Evolutionary conservation across 2,113 vertebrate species (phyloP), one percentile per base, ranked within the genome.

Genomic region (Cololabis saira): DNA sequence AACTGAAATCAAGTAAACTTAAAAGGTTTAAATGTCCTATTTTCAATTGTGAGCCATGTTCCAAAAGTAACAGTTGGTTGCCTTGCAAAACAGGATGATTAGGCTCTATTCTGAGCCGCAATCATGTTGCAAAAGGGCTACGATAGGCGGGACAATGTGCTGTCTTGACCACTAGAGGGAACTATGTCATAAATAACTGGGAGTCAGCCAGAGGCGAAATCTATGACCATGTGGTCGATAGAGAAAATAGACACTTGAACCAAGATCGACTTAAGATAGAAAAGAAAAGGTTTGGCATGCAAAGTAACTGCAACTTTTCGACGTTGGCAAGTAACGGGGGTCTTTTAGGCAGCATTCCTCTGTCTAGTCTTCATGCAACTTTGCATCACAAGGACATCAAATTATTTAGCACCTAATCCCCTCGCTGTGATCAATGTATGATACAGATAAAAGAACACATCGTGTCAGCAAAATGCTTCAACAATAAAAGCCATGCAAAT

Each of bases 401-500:
- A 74, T 63, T 19, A n/a, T 55, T 51, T 41, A 18, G 15, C 61
- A 58, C 12, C 15, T 17, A 30, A 33, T 53, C 65, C 66, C 61
- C 9, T 55, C 12, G 2, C 12, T 14, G 24, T 71, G 59, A 8
- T 41, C 24, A 43, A n/a, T 58, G 21, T 56, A 75, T 67, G 50
- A 47, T 51, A 40, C 66, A 56, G 61, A 84, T 48, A 33, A 81
- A 67, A 63, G 61, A 65, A 80, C 9, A 2, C 62, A 63, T 75
- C 18, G 48, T 62, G 68, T 85, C 75, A 84, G 79, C 79, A 81
- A 60, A 81, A 86, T 17, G 17, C 62, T 18, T 75, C n/a, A 70
- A 78, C 66, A 80, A 61, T 73, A 80, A 56, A 72, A 60, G 69
- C 53, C 53, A 84, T 86, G 83, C 74, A 87, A 84, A 90, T 71